These are phyloP conservation scores for Noctua pronuba DNA, from an alignment of 2,888 invertebrate genomes.

Conservation along the genomic window DNA sequence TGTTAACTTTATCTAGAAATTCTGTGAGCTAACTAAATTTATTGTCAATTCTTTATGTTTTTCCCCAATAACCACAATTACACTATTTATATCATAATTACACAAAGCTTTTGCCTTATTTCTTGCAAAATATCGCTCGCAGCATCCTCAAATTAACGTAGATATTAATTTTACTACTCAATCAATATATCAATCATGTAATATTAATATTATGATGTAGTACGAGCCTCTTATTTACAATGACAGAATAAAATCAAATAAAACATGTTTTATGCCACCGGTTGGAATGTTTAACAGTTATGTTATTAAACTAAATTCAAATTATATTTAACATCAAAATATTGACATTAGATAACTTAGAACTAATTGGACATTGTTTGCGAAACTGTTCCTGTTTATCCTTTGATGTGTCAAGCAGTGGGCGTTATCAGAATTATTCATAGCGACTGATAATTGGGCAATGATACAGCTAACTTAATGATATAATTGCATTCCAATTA, in stretches of 20 bases:
- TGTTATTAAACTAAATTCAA: constrained; percentile 10
- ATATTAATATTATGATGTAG: constrained; percentile 1
- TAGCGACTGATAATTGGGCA: constrained; percentile 72
- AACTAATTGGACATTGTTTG: constrained; percentile 39
- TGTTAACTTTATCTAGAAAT: constrained; percentile 66
- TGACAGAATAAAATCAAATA: constrained; percentile 33
- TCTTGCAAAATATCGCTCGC: not conserved
- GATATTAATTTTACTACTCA: not conserved
- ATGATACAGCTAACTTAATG: constrained; percentile 76
- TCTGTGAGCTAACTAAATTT: constrained; percentile 12
- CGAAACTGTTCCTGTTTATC: constrained; percentile 25
- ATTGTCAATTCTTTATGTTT: constrained; percentile 14
- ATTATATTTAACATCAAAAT: constrained; percentile 34
- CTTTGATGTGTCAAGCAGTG: constrained; percentile 58
- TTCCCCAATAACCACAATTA: constrained; percentile 18
- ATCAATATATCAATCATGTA: not conserved
- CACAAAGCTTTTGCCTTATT: constrained; percentile 1
- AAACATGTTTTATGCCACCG: constrained; percentile 12
- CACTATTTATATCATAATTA: too few relatives aligned
- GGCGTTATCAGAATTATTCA: constrained; percentile 55
- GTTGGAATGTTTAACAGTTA: constrained; percentile 18
- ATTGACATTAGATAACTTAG: constrained; percentile 26
- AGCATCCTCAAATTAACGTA: not conserved
- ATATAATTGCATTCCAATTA: constrained; percentile 84
- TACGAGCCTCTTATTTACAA: constrained; percentile 21